Evolutionary conservation across 2,797 vertebrate species (phyloP).

Genomic region (Vipera ursinii): DNA sequence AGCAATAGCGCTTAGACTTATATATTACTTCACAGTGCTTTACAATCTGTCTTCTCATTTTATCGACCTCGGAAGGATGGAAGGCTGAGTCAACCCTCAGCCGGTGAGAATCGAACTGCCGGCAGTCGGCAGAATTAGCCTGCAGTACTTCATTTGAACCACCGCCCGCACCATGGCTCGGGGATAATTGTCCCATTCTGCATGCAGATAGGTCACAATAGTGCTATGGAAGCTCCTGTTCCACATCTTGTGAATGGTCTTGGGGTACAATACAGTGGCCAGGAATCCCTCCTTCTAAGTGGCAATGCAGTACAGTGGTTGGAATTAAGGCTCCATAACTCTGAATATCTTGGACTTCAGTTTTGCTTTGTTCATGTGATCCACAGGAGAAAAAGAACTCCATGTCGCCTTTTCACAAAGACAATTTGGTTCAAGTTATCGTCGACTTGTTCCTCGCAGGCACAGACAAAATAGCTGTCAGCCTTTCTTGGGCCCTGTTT

Average conservation of each 20-base stretch:
- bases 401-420: constrained; percentile 39
- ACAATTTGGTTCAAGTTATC: constrained; percentile 54
- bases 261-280: background rate
- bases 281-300: background rate
- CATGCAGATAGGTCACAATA: background rate
- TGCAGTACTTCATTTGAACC: background rate
- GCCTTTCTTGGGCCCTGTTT: constrained; percentile 43
- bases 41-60: background rate
- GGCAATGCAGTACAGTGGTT: background rate
- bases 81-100: too few species aligned
- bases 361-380: background rate
- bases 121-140: too few species aligned
- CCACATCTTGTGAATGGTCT: background rate
- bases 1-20: background rate
- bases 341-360: background rate
- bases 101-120: too few species aligned
- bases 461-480: constrained; percentile 16
- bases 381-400: constrained; percentile 21
- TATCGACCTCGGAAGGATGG: too few species aligned
- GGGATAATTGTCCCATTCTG: background rate
- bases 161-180: background rate
- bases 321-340: background rate
- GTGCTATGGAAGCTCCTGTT: background rate
- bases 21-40: background rate
- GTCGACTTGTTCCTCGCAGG: constrained; percentile 40